A percentile compares a stretch with the other conserved stretches of the same genome.
phyloP scores from a whole-genome alignment of 1,140 invertebrate species.

The Eufriesea mexicana region DNA sequence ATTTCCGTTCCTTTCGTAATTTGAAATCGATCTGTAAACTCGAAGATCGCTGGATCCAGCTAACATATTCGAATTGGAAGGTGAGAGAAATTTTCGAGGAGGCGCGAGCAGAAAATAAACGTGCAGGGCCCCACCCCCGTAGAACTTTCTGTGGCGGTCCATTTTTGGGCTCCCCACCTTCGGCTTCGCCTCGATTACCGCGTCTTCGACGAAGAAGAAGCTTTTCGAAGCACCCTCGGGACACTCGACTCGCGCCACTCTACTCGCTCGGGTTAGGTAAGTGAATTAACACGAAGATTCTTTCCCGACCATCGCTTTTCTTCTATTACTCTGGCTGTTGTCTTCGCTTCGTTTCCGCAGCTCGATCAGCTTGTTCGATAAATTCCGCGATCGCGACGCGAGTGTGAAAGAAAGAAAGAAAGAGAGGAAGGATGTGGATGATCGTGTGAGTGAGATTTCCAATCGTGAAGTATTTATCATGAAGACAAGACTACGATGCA shows the following conservation, averaged over 20 bases:
- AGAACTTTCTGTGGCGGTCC: constrained; percentile 74
- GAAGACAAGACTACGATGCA: neutral
- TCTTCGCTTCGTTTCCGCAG: neutral
- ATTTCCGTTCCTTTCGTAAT: neutral
- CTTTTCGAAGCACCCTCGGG: constrained; percentile 65
- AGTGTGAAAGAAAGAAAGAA: constrained; percentile 6
- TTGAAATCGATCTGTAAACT: neutral
- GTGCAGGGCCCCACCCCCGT: constrained; percentile 62
- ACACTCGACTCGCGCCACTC: constrained; percentile 80
- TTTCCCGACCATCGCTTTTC: constrained; percentile 3
- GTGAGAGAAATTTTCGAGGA: constrained; percentile 51
- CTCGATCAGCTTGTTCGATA: constrained; percentile 13
- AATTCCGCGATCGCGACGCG: constrained; percentile 21
- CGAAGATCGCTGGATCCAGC: constrained; percentile 13
- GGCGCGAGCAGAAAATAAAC: constrained; percentile 71
- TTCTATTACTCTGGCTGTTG: constrained; percentile 21
- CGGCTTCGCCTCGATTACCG: constrained; percentile 1
- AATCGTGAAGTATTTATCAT: neutral
- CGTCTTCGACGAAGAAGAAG: constrained; percentile 36
- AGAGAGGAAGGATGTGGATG: constrained; percentile 15
- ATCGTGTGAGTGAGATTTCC: constrained; percentile 1
- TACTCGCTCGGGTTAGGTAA: constrained; percentile 80
- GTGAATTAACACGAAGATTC: constrained; percentile 60
- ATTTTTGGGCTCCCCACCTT: constrained; percentile 82
- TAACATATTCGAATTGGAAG: constrained; percentile 20